These are phyloP conservation scores for Apomyelois bistriatella DNA, from an alignment of 2,888 invertebrate species.

Conservation along the genomic window DNA sequence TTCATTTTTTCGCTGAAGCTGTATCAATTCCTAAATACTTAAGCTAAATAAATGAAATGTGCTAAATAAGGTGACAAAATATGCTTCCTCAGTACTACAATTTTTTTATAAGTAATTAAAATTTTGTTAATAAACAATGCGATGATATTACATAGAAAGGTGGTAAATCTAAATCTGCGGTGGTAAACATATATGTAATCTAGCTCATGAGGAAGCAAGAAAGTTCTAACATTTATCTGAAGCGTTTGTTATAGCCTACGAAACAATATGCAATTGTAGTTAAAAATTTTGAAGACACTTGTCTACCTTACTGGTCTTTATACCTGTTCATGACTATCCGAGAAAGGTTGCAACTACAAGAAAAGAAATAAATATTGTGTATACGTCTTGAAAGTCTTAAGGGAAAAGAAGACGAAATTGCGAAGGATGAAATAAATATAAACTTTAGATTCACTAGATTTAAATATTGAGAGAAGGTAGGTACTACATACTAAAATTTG, in stretches of 20 bases:
- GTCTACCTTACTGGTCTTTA: slow-evolving; percentile 58
- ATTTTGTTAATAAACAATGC: neutral
- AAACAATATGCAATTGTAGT: slow-evolving; percentile 37
- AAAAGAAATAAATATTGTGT: slow-evolving; percentile 59
- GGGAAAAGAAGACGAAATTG: slow-evolving; percentile 13
- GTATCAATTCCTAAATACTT: neutral
- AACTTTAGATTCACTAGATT: neutral
- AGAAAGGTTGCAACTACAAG: slow-evolving; percentile 79
- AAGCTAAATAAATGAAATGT: slow-evolving; percentile 4
- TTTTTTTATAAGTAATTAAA: neutral
- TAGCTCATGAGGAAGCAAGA: slow-evolving; percentile 39
- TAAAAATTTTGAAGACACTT: slow-evolving; percentile 45
- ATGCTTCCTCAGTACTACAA: slow-evolving; percentile 29
- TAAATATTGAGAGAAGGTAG: neutral
- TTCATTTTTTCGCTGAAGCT: neutral
- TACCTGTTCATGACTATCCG: slow-evolving; percentile 80
- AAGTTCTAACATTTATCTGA: slow-evolving; percentile 19
- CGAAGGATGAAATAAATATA: slow-evolving; percentile 12
- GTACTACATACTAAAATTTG: neutral
- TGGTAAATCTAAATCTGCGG: slow-evolving; percentile 19
- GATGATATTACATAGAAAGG: neutral
- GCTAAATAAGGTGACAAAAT: slow-evolving; percentile 4
- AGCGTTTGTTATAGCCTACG: slow-evolving; percentile 30
- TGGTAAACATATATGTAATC: neutral
- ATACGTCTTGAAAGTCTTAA: slow-evolving; percentile 37